These are phyloP conservation scores for Oreortyx pictus DNA, from an alignment of 2,797 vertebrate genomes.

Conservation along the genomic window DNA sequence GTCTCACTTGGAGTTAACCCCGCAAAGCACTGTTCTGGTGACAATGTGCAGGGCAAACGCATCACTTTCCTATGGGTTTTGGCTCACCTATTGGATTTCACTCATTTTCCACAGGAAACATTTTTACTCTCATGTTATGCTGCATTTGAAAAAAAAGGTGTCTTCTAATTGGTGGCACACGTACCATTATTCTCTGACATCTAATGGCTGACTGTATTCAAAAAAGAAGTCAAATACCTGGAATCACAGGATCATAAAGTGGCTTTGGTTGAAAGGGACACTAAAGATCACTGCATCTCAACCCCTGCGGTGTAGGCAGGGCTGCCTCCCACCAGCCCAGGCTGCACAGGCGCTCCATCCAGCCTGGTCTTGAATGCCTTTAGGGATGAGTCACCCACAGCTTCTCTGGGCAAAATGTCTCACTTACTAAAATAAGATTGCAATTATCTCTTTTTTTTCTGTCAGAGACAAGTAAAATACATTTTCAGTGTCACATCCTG, in stretches of 20 bases:
- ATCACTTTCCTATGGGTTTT: background rate
- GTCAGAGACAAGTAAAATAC: constrained; percentile 6
- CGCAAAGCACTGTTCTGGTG: background rate
- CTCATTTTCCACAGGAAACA: background rate
- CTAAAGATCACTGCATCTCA: too few species aligned
- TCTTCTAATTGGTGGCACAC: background rate
- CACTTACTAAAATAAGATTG: background rate
- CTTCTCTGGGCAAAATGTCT: background rate
- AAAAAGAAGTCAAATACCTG: background rate
- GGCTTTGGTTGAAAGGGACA: too few species aligned
- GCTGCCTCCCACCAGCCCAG: too few species aligned
- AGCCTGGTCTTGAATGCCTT: too few species aligned
- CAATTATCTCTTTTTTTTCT: constrained; percentile 1
- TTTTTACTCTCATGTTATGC: background rate
- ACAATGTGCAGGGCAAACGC: background rate
- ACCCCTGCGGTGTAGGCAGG: too few species aligned
- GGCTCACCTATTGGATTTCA: background rate
- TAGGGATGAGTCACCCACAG: too few species aligned
- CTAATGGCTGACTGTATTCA: background rate
- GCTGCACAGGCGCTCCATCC: too few species aligned
- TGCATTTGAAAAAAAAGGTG: background rate
- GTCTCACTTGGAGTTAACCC: background rate
- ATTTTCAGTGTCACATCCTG: background rate
- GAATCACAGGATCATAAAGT: background rate
- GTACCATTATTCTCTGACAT: background rate